phyloP scores from a whole-genome alignment of 1,140 invertebrate species.

The Lepidurus packardi region DNA sequence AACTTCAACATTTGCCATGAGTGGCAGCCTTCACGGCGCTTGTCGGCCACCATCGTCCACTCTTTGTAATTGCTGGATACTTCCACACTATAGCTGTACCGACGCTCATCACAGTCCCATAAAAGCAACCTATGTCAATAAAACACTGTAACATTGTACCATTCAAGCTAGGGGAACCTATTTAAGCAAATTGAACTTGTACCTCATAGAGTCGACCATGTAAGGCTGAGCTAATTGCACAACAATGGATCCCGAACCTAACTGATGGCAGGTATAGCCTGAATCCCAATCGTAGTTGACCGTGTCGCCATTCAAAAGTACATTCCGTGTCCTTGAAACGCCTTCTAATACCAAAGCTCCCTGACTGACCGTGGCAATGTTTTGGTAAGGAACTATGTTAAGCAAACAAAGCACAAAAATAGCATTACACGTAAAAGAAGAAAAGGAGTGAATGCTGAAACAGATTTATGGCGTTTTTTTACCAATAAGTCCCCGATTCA shows the following conservation, averaged over 20 bases:
- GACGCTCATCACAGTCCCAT: constrained; percentile 97
- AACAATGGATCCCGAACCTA: constrained; percentile 89
- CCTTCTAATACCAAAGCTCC: constrained; percentile 93
- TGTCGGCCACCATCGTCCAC: constrained; percentile 80
- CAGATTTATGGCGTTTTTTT: constrained; percentile 38
- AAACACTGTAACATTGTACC: constrained; percentile 10
- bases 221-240: constrained; percentile 96
- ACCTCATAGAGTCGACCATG: constrained; percentile 82
- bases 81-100: constrained; percentile 93
- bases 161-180: not conserved
- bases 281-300: constrained; percentile 96
- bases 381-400: constrained; percentile 75
- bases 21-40: constrained; percentile 64
- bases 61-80: constrained; percentile 85
- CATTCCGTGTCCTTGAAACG: constrained; percentile 82
- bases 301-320: constrained; percentile 91
- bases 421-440: not conserved
- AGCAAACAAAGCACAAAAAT: constrained; percentile 29
- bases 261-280: constrained; percentile 97
- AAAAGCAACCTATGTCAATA: constrained; percentile 63
- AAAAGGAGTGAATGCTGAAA: not conserved
- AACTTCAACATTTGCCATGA: constrained; percentile 92
- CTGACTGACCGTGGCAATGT: constrained; percentile 82
- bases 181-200: constrained; percentile 35
- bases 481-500: constrained; percentile 62